Evolutionary conservation across 2,113 vertebrate genomes (phyloP).

Genomic region (Baryphthengus martii): DNA sequence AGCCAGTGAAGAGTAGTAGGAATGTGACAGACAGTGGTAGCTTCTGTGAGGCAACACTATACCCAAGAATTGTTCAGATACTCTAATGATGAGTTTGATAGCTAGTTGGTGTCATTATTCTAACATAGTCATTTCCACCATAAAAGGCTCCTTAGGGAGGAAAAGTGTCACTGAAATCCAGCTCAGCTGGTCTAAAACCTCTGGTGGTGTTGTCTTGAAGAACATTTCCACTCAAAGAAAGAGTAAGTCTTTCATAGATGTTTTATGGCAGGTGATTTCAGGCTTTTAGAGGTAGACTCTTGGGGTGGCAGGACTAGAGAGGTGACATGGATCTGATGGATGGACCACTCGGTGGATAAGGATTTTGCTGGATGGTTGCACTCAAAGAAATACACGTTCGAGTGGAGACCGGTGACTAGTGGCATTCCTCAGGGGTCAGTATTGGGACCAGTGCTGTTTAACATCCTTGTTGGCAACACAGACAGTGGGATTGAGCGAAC

Average conservation of each 20-base stretch:
- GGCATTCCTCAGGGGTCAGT: no score
- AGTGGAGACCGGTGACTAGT: background rate
- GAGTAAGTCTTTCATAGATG: background rate
- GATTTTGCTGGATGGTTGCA: background rate
- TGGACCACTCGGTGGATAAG: background rate
- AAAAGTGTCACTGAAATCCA: background rate
- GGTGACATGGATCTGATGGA: background rate
- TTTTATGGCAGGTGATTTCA: background rate
- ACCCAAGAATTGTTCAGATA: background rate
- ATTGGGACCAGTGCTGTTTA: background rate
- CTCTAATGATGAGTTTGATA: background rate
- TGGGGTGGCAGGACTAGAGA: background rate
- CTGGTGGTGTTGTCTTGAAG: background rate
- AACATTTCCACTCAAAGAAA: background rate
- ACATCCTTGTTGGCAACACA: background rate
- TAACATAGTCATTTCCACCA: background rate
- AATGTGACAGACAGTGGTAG: background rate
- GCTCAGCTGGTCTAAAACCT: background rate
- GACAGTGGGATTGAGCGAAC: background rate
- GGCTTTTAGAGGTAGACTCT: background rate
- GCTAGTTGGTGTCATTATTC: background rate
- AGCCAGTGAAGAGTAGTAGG: background rate
- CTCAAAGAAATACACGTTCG: background rate
- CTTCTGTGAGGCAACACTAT: background rate
- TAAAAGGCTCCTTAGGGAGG: background rate